Base-by-base conservation (phyloP, 2,113 vertebrate genomes). In the Empidonax alnorum region DNA sequence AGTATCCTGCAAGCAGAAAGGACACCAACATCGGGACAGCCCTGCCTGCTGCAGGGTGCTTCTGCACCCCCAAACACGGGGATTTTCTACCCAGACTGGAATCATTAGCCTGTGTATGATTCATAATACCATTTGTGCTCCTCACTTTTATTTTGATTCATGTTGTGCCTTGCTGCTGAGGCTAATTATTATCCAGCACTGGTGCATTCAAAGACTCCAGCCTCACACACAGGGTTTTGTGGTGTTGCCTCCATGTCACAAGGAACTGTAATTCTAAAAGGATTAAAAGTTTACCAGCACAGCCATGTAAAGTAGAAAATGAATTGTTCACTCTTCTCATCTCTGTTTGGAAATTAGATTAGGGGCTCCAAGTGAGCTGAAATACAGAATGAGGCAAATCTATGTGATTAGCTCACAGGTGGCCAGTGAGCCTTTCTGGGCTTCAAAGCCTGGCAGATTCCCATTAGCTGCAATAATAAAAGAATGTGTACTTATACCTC, bases 361-460 rank as follows among this genome's bases (percentile, higher is more conserved):
- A 95, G 5, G 41, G 84, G 86, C 41, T 93, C 85, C 75, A 66
- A 94, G 91, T 58, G 81, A 79, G 88, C 49, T 75, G 79, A 72
- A 94, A 31, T 74, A 86, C 90, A 78, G 79, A 90, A 87, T 56
- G 95, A 95, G 49, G 73, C 80, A 94, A 66, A 94, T 96, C 95
- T 91, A 52, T 90, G 85, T 88, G 88, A 92, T 90, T 89, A 53
- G 65, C 94, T 93, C 71, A 86, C 46, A 90, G 93, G 96, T 85
- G 93, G 94, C 95, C 95, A 80, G 78, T 24, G 61, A 94, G 92
- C 91, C 92, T 95, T 92, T 93, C 92, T 86, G 25, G 59, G 94
- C 95, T 94, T 96, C 96, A 97, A 97, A 98, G 97, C 82, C 96
- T 93, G 97, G 96, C 97, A 97, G 97, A 97, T 96, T 98, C 89